These are phyloP conservation scores for Catonia carolina DNA, from an alignment of 2,888 invertebrate species.

Conservation along the genomic window DNA sequence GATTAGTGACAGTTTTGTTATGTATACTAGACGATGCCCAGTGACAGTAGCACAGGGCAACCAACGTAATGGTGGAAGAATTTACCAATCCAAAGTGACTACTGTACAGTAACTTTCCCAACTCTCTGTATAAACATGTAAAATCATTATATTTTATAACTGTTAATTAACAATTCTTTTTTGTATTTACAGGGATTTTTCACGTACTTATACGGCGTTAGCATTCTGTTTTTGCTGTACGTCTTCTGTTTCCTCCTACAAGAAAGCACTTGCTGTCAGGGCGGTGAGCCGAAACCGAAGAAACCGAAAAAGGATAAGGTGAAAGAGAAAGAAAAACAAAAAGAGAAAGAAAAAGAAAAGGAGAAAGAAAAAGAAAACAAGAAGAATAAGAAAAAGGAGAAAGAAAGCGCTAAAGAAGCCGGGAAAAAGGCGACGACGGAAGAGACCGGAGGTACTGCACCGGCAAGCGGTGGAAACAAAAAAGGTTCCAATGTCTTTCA, in stretches of 20 bases:
- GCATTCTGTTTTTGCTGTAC: conserved; percentile 86
- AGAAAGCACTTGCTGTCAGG: conserved; percentile 78
- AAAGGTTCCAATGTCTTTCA: conserved; percentile 60
- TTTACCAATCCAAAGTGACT: too few relatives aligned
- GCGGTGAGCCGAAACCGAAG: conserved; percentile 53
- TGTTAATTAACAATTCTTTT: too few relatives aligned
- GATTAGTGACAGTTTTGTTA: too few relatives aligned
- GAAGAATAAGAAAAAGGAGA: conserved; percentile 51
- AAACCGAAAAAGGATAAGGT: conserved; percentile 64
- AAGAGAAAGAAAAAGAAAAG: conserved; percentile 50
- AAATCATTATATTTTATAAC: too few relatives aligned
- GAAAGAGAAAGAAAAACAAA: conserved; percentile 48
- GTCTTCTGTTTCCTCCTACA: conserved; percentile 91
- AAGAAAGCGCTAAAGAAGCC: conserved; percentile 55
- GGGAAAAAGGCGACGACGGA: conserved; percentile 39
- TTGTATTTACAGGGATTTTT: conserved; percentile 64
- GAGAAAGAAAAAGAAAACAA: conserved; percentile 47
- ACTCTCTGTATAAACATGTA: too few relatives aligned
- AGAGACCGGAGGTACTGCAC: conserved; percentile 29
- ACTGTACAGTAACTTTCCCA: too few relatives aligned
- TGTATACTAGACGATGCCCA: too few relatives aligned
- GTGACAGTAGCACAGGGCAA: too few relatives aligned
- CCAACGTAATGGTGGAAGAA: too few relatives aligned
- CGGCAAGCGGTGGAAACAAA: conserved; percentile 35
- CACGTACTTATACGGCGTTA: conserved; percentile 87